These are phyloP conservation scores for Halictus quadricinctus DNA, from an alignment of 2,888 invertebrate species.

Conservation along the genomic window DNA sequence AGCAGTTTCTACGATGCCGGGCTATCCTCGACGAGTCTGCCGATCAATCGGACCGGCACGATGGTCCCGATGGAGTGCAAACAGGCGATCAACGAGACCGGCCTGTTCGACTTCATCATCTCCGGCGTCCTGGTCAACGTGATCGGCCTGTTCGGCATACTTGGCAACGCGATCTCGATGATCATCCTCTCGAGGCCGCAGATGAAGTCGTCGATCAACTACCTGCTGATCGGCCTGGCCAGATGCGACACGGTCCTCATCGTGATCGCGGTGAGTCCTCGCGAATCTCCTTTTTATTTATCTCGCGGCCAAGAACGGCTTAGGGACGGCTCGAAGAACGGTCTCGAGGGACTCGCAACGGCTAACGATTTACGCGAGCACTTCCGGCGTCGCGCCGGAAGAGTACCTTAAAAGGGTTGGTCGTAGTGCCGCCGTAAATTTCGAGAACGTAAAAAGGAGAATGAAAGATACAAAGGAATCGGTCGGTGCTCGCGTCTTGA, in stretches of 20 bases:
- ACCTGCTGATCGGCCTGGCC: constrained; percentile 95
- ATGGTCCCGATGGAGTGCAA: constrained; percentile 65
- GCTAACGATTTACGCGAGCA: constrained; percentile 10
- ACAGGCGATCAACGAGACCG: constrained; percentile 69
- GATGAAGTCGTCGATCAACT: constrained; percentile 98
- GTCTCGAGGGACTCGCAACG: not conserved
- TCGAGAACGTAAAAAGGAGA: not conserved
- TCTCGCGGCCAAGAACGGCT: not conserved
- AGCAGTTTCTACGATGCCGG: constrained; percentile 47
- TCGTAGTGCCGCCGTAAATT: constrained; percentile 17
- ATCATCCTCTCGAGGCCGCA: constrained; percentile 95
- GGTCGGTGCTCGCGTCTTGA: not conserved
- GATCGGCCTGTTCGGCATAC: constrained; percentile 91
- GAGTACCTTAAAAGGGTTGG: constrained; percentile 13
- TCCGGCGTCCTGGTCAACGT: constrained; percentile 92
- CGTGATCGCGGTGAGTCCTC: constrained; percentile 86
- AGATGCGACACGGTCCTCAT: constrained; percentile 96
- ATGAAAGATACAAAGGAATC: not conserved
- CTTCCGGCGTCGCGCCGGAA: not conserved
- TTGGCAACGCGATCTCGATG: constrained; percentile 95
- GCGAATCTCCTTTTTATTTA: not conserved
- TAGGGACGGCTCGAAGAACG: not conserved
- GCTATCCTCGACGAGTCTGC: constrained; percentile 50
- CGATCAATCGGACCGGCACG: constrained; percentile 20
- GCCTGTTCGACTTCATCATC: constrained; percentile 90